Evolutionary conservation across 2,888 invertebrate species (phyloP).

Genomic region (Callyntrura guangdongensis): DNA sequence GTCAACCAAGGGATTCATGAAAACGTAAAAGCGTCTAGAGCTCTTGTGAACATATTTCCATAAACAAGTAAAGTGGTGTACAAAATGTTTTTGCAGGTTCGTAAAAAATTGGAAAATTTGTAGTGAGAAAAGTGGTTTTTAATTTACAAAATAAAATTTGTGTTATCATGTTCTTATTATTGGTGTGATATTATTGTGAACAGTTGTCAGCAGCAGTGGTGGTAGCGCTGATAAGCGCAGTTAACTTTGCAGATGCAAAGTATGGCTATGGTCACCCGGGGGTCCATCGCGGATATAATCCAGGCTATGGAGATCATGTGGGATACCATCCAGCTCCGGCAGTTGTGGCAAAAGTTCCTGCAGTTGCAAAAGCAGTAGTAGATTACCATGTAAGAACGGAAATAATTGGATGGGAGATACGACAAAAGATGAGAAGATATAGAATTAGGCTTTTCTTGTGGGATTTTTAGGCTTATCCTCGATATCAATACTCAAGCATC

Average conservation of each 20-base stretch:
- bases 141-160: slow-evolving; percentile 11
- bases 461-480: slow-evolving; percentile 70
- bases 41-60: slow-evolving; percentile 7
- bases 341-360: slow-evolving; percentile 74
- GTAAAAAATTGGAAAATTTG: slow-evolving; percentile 2
- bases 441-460: background rate
- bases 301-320: slow-evolving; percentile 67
- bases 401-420: background rate
- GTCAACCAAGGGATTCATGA: slow-evolving; percentile 13
- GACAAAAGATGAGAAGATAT: background rate
- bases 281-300: slow-evolving; percentile 57
- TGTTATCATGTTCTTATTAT: slow-evolving; percentile 22
- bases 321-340: slow-evolving; percentile 75
- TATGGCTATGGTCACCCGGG: slow-evolving; percentile 73
- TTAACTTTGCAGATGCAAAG: slow-evolving; percentile 73
- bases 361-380: slow-evolving; percentile 79
- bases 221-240: slow-evolving; percentile 63
- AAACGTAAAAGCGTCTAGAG: background rate
- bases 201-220: slow-evolving; percentile 42
- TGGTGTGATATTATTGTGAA: background rate
- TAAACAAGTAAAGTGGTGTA: background rate
- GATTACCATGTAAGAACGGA: slow-evolving; percentile 75
- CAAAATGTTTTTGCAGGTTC: slow-evolving; percentile 48
- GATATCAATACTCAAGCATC: slow-evolving; percentile 65
- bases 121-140: background rate